These are phyloP conservation scores for Schizotus pectinicornis DNA, from an alignment of 2,888 invertebrate genomes.

Conservation along the genomic window DNA sequence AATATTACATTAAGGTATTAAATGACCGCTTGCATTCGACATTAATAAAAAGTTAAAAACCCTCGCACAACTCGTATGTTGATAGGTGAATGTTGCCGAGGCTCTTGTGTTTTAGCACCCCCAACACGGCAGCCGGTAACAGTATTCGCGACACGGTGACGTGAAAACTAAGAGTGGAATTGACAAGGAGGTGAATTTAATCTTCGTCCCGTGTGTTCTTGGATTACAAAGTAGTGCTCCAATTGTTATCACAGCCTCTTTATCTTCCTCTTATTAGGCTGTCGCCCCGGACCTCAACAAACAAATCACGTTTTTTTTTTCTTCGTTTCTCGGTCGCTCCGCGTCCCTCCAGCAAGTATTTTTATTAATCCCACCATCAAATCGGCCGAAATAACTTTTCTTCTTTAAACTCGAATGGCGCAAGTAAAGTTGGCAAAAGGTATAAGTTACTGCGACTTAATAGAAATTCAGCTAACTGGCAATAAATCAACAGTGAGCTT, in stretches of 20 bases:
- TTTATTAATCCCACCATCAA: conserved; percentile 2
- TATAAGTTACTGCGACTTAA: conserved; percentile 27
- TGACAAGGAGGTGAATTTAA: conserved; percentile 48
- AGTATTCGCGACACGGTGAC: conserved; percentile 28
- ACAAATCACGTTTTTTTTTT: conserved; percentile 9
- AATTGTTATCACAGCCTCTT: conserved; percentile 7
- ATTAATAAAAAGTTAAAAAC: too few relatives aligned
- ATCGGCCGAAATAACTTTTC: not conserved
- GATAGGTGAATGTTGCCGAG: too few relatives aligned
- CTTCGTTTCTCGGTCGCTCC: not conserved
- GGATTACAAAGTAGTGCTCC: conserved; percentile 39
- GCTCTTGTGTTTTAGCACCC: too few relatives aligned
- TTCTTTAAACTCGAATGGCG: conserved; percentile 11
- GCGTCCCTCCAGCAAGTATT: not conserved
- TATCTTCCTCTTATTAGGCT: conserved; percentile 10
- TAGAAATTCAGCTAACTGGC: conserved; percentile 29
- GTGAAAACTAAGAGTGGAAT: conserved; percentile 42
- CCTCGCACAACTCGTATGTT: too few relatives aligned
- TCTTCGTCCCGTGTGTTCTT: conserved; percentile 38
- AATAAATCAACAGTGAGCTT: conserved; percentile 38
- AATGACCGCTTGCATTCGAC: too few relatives aligned
- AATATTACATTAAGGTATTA: too few relatives aligned
- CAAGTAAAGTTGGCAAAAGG: conserved; percentile 15
- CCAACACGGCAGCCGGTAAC: not conserved
- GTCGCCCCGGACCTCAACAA: conserved; percentile 6